These are phyloP conservation scores for Chrysaora quinquecirrha DNA, from an alignment of 30 jellyfish, hydroid and myxozoan species.

Conservation along the genomic window DNA sequence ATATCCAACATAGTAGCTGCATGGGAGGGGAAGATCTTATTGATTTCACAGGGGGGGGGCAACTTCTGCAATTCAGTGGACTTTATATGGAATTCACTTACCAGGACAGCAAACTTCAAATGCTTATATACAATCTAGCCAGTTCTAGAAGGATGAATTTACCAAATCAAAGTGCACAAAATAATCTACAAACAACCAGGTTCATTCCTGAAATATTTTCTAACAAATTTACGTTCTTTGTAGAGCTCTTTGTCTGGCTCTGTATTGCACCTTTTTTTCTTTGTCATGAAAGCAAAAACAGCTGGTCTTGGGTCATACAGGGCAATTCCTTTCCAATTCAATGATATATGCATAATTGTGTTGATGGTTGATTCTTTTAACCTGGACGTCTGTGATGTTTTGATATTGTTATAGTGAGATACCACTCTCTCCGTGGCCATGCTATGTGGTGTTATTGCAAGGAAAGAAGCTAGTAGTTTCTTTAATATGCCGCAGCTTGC, in stretches of 20 bases:
- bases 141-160: no score
- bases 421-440: conserved; percentile 27
- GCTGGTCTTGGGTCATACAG: conserved; percentile 24
- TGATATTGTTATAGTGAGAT: conserved; percentile 26
- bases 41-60: background rate
- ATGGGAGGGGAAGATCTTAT: no score
- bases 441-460: no score
- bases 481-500: conserved; percentile 45
- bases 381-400: background rate
- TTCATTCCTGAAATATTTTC: no score
- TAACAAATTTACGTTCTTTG: no score
- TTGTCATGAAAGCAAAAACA: conserved; percentile 9
- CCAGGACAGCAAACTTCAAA: conserved; percentile 1
- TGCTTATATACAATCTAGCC: conserved; percentile 1
- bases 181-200: background rate
- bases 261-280: background rate
- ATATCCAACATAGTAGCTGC: conserved; percentile 9
- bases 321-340: conserved; percentile 25
- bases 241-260: no score
- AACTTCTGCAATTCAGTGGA: background rate
- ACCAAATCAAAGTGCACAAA: no score
- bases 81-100: conserved; percentile 8
- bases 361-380: conserved; percentile 1
- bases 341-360: conserved; percentile 15
- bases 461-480: conserved; percentile 29